Base-by-base conservation (phyloP, 1,140 invertebrate genomes). In the Brachionus sp. region DNA sequence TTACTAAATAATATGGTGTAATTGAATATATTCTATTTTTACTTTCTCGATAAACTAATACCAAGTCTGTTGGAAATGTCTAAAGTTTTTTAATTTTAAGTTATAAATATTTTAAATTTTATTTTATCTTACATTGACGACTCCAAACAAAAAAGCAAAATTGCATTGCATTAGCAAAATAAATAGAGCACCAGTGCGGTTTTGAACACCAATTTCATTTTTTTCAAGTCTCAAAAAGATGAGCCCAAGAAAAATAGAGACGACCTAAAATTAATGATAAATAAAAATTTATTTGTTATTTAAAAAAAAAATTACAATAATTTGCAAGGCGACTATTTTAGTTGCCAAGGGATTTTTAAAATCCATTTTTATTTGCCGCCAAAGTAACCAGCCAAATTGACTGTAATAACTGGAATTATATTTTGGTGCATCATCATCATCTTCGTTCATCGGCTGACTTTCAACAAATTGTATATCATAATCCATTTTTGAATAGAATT, bases 171-270 rank as follows among this genome's bases (percentile, higher is more conserved):
- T 95, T 1, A 97, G 90, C 86, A 96, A 93, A 80, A 97, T 92
- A 87, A 97, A 98, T 23, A 97, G 91, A 19, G 93, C 94, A 64
- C 96, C 96, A 87, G 97, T 97, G 83, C 98, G 95, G 87, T 98
- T 98, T 92, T 95, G 94, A 0, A 97, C 93, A 4, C 95, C 95
- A 85, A 94, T 93, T 88, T 96, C 93, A 86, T 94, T 92, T 39
- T 94, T 86, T 85, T 91, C 89, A 87, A 97, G 95, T 0, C 93
- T 92, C 86, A 93, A 94, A 89, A 95, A 98, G 80, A 98, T 93
- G 2, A 95, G 87, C 5, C 95, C 95, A 84, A 98, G 92, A 4
- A 97, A 87, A 7, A 95, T 86, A 4, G 94, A 92, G 5, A 96
- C 92, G 90, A 95, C 92, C 57, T 83, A 39, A n/a, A 39, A 57